Conservation (phyloP, 1,140 invertebrate genomes). For the Nautilus pompilius region DNA sequence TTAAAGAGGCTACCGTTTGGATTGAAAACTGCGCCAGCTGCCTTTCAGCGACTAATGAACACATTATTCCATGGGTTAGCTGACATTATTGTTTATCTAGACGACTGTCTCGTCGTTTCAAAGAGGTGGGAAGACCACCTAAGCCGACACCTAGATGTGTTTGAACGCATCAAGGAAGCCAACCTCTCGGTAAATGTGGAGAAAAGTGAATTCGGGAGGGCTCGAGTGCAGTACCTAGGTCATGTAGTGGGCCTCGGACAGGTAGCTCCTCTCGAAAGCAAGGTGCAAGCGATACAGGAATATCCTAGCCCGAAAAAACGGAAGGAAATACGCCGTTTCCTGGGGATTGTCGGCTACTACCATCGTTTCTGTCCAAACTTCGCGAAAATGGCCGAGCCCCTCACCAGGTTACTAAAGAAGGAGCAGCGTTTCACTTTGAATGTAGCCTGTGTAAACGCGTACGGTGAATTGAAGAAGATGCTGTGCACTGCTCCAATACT, state of each 20-base stretch:
- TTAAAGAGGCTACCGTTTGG: slow-evolving; percentile 56
- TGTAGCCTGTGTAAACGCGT: no score
- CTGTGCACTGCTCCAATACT: no score
- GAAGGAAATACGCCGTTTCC: slow-evolving; percentile 32
- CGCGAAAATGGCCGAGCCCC: slow-evolving; percentile 40
- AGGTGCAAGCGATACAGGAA: slow-evolving; percentile 18
- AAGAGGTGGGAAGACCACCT: slow-evolving; percentile 6
- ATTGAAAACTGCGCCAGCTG: slow-evolving; percentile 45
- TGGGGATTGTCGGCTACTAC: slow-evolving; percentile 30
- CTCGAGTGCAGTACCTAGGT: slow-evolving; percentile 15
- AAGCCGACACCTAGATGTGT: not conserved
- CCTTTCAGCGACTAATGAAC: slow-evolving; percentile 56
- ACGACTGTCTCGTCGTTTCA: not conserved
- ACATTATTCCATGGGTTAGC: not conserved
- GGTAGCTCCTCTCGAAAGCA: slow-evolving; percentile 14
- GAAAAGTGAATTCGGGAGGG: slow-evolving; percentile 16
- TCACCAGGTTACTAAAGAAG: slow-evolving; percentile 42
- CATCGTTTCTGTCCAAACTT: slow-evolving; percentile 54
- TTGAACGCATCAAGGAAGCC: not conserved
- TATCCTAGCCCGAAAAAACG: slow-evolving; percentile 22
- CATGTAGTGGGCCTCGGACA: slow-evolving; percentile 14
- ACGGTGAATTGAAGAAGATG: no score
- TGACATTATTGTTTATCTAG: not conserved
- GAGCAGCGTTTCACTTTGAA: no score
- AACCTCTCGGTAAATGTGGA: slow-evolving; percentile 10